Conservation (phyloP, 1,140 invertebrate species). For the Ostrea denselamellosa region DNA sequence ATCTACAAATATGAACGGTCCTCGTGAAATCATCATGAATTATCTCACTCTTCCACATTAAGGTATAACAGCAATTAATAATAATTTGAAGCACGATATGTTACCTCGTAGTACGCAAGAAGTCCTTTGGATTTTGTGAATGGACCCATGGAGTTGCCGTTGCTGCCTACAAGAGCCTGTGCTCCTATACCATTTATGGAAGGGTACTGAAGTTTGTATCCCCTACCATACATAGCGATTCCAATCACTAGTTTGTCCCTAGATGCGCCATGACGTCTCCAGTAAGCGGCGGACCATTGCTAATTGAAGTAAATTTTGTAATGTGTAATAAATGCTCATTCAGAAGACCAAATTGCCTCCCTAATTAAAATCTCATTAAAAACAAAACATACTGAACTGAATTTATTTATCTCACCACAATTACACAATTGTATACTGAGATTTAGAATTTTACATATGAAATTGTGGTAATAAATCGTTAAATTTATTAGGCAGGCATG, state of each 20-base stretch:
- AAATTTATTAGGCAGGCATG: too few species aligned
- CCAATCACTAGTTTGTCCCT: slow-evolving; percentile 97
- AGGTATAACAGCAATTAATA: too few species aligned
- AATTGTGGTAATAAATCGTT: too few species aligned
- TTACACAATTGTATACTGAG: too few species aligned
- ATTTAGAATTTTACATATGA: too few species aligned
- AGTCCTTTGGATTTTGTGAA: slow-evolving; percentile 93
- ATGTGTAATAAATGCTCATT: not conserved
- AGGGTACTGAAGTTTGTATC: slow-evolving; percentile 53
- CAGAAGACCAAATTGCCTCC: not conserved
- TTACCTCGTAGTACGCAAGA: slow-evolving; percentile 92
- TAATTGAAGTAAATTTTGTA: not conserved
- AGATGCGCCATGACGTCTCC: slow-evolving; percentile 85
- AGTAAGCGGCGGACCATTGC: slow-evolving; percentile 59
- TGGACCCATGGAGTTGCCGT: slow-evolving; percentile 82
- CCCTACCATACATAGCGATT: slow-evolving; percentile 84
- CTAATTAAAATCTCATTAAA: too few species aligned
- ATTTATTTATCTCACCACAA: too few species aligned
- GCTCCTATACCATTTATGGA: slow-evolving; percentile 45
- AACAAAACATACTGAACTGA: too few species aligned
- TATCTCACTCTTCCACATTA: too few species aligned
- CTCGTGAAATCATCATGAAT: too few species aligned
- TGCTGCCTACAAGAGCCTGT: slow-evolving; percentile 42
- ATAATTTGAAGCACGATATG: not conserved
- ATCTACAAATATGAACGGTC: not conserved